Conservation (phyloP, 1,140 invertebrate species). For the Hycleus cichorii region DNA sequence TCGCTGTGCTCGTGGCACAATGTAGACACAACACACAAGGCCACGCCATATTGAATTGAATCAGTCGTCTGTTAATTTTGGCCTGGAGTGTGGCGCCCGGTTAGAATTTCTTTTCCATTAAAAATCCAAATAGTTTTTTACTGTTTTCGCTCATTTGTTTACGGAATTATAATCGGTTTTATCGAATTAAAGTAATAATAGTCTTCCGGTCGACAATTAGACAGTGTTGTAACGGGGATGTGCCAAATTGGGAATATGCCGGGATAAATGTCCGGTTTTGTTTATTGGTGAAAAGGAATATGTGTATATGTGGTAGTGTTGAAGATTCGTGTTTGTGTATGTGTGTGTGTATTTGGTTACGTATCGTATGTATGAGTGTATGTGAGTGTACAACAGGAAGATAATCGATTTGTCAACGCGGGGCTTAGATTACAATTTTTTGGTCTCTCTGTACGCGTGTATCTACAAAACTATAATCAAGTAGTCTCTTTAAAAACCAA, state of each 20-base stretch:
- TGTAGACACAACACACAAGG: slow-evolving; percentile 39
- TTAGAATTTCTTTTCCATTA: slow-evolving; percentile 7
- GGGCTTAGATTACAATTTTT: slow-evolving; percentile 41
- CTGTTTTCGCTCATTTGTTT: too few species aligned
- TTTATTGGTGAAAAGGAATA: not conserved
- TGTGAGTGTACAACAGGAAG: slow-evolving; percentile 28
- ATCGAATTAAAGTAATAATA: too few species aligned
- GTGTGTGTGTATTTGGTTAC: not conserved
- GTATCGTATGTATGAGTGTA: slow-evolving; percentile 3
- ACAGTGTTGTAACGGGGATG: slow-evolving; percentile 1
- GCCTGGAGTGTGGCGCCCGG: slow-evolving; percentile 27
- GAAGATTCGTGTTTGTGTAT: not conserved
- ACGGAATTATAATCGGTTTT: too few species aligned
- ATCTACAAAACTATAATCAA: slow-evolving; percentile 28
- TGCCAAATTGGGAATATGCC: slow-evolving; percentile 1
- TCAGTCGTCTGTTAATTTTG: slow-evolving; percentile 41
- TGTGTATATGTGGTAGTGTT: not conserved
- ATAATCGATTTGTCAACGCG: slow-evolving; percentile 43
- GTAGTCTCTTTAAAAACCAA: too few species aligned
- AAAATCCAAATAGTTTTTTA: too few species aligned
- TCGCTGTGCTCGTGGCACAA: slow-evolving; percentile 21
- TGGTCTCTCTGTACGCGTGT: too few species aligned
- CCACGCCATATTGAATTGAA: slow-evolving; percentile 43
- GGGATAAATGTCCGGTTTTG: not conserved
- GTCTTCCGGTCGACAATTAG: slow-evolving; percentile 1